phyloP scores from a whole-genome alignment of 2,113 vertebrate species.

The Zonotrichia leucophrys region DNA sequence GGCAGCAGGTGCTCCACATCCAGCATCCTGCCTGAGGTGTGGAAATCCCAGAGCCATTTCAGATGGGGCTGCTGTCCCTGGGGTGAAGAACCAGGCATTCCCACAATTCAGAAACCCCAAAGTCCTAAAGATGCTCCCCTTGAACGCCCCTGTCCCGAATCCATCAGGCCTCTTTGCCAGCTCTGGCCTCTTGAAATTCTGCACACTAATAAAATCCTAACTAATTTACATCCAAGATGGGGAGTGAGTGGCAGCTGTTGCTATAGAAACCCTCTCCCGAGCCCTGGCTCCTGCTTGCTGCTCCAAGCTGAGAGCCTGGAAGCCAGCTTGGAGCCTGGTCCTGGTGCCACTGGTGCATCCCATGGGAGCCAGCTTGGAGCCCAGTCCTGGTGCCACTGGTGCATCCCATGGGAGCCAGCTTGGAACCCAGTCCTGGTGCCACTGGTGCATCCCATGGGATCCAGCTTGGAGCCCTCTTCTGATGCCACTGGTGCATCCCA shows the following conservation, averaged over 20 bases:
- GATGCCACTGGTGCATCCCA: too few species aligned
- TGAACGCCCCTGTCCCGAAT: background rate
- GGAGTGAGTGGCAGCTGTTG: slow-evolving; percentile 80
- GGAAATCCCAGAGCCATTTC: background rate
- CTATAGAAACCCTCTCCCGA: slow-evolving; percentile 80
- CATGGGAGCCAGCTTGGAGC: too few species aligned
- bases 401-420: background rate
- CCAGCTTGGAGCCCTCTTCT: too few species aligned
- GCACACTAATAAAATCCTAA: slow-evolving; percentile 84
- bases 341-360: background rate
- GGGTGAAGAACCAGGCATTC: background rate
- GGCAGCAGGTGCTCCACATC: background rate
- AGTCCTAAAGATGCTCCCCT: background rate
- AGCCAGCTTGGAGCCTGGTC: background rate
- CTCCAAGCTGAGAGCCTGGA: slow-evolving; percentile 55
- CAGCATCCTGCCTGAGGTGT: background rate
- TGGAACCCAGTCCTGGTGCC: too few species aligned
- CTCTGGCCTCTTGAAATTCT: slow-evolving; percentile 78
- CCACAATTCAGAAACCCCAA: background rate
- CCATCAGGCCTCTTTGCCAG: background rate
- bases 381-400: accelerated
- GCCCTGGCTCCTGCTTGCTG: slow-evolving; percentile 68
- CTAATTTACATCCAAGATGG: slow-evolving; percentile 83
- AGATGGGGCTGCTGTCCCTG: background rate
- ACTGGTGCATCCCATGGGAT: background rate